A percentile compares a stretch with the other conserved stretches of the same genome.
Conservation (phyloP, 2,888 invertebrate species). For the Trichopoda pennipes region DNA sequence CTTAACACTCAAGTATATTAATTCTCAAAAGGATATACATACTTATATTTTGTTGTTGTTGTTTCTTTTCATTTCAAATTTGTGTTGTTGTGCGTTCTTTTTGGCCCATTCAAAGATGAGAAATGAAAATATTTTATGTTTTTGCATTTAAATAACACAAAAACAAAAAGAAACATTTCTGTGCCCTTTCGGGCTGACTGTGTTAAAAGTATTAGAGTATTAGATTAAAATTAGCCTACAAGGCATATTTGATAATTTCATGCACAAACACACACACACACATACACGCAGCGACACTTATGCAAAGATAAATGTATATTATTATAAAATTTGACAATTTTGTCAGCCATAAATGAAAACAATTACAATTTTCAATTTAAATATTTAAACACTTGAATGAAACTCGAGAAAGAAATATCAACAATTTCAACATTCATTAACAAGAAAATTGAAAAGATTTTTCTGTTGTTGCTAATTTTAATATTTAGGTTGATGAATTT, state of each 20-base stretch:
- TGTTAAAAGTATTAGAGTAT: slow-evolving; percentile 58
- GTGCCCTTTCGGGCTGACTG: slow-evolving; percentile 53
- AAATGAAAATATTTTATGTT: slow-evolving; percentile 39
- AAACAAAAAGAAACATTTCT: slow-evolving; percentile 22
- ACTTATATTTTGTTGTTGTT: slow-evolving; percentile 11
- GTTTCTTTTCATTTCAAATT: slow-evolving; percentile 40
- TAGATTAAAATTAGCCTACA: slow-evolving; percentile 71
- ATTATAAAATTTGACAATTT: slow-evolving; percentile 23
- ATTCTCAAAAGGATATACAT: slow-evolving; percentile 46
- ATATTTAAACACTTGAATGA: slow-evolving; percentile 65
- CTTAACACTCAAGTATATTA: not conserved
- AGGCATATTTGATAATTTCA: slow-evolving; percentile 65
- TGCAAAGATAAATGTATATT: slow-evolving; percentile 27
- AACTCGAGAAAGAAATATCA: slow-evolving; percentile 39
- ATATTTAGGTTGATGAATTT: slow-evolving; percentile 15
- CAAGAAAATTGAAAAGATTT: slow-evolving; percentile 40
- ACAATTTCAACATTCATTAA: slow-evolving; percentile 53
- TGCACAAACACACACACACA: slow-evolving; percentile 5
- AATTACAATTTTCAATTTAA: slow-evolving; percentile 67
- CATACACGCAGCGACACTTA: not conserved
- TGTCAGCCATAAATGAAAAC: slow-evolving; percentile 60
- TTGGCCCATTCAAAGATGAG: slow-evolving; percentile 46
- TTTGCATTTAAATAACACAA: slow-evolving; percentile 33
- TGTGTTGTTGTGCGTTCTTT: slow-evolving; percentile 37
- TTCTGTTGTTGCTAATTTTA: slow-evolving; percentile 11